phyloP scores from a whole-genome alignment of 1,140 invertebrate species.

The Plutomurus gul region DNA sequence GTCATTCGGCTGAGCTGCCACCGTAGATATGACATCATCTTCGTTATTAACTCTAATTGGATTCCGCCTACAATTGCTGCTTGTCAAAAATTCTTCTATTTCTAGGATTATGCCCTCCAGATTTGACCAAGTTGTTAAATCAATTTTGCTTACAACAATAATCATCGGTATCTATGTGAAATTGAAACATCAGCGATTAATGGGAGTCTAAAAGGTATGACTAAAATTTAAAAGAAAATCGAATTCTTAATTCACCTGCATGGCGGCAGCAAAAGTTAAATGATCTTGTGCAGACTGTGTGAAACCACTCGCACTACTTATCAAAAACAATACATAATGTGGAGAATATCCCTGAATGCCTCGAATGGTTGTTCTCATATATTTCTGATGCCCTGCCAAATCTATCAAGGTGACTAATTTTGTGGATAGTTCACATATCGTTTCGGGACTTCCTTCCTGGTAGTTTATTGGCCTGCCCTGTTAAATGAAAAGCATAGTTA shows the following conservation, averaged over 20 bases:
- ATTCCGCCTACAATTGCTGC: slow-evolving; percentile 40
- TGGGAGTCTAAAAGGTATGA: background rate
- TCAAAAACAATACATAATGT: slow-evolving; percentile 91
- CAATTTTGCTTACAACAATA: slow-evolving; percentile 87
- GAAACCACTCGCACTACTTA: slow-evolving; percentile 69
- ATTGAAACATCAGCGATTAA: background rate
- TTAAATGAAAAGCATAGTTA: background rate
- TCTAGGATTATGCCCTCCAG: slow-evolving; percentile 63
- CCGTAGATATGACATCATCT: slow-evolving; percentile 74
- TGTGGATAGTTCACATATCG: slow-evolving; percentile 87
- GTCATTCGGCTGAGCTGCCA: slow-evolving; percentile 64
- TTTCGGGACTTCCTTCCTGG: slow-evolving; percentile 87
- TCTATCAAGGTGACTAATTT: slow-evolving; percentile 95
- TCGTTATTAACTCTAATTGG: slow-evolving; percentile 70
- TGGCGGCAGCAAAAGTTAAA: slow-evolving; percentile 76
- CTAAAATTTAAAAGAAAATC: background rate
- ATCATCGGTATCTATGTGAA: slow-evolving; percentile 74
- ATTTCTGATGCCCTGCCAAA: slow-evolving; percentile 94
- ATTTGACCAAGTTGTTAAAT: slow-evolving; percentile 66
- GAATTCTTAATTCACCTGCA: slow-evolving; percentile 70
- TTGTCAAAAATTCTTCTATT: slow-evolving; percentile 60
- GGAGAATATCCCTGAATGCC: slow-evolving; percentile 92
- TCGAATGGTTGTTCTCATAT: slow-evolving; percentile 91
- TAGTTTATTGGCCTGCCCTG: slow-evolving; percentile 81
- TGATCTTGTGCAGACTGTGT: slow-evolving; percentile 79